Percentiles rank a stretch among this genome's conserved stretches.
Evolutionary conservation across 2,797 vertebrate genomes (phyloP).

Genomic region (Semaprochilodus insignis): DNA sequence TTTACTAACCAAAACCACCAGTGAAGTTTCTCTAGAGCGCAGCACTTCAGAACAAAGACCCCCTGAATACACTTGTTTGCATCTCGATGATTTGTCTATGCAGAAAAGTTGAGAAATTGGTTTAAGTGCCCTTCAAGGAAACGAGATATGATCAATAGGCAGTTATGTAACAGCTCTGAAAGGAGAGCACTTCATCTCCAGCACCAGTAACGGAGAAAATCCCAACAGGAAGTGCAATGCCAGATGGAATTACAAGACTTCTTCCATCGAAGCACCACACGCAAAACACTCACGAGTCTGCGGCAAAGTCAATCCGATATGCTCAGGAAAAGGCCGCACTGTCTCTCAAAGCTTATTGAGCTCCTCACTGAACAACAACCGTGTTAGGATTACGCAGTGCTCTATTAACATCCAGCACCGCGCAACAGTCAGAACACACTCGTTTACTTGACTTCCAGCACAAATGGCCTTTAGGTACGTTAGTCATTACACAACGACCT

Average conservation of each 20-base stretch:
- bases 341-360: neutral
- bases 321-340: neutral
- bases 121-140: neutral
- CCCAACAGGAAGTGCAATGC: slow-evolving; percentile 9
- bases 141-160: slow-evolving; percentile 21
- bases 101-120: no score
- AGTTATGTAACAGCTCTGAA: slow-evolving; percentile 10
- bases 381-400: neutral
- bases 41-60: neutral
- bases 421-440: no score
- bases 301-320: neutral
- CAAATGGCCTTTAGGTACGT: no score
- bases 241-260: neutral
- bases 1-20: no score
- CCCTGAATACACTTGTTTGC: no score
- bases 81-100: no score
- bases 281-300: neutral
- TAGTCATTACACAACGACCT: no score
- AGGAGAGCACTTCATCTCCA: slow-evolving; percentile 1
- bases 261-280: no score
- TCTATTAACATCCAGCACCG: neutral
- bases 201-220: neutral
- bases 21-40: no score
- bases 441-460: no score
- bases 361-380: neutral